Evolutionary conservation across 1,140 invertebrate species (phyloP).

Genomic region (Anoplophora glabripennis): DNA sequence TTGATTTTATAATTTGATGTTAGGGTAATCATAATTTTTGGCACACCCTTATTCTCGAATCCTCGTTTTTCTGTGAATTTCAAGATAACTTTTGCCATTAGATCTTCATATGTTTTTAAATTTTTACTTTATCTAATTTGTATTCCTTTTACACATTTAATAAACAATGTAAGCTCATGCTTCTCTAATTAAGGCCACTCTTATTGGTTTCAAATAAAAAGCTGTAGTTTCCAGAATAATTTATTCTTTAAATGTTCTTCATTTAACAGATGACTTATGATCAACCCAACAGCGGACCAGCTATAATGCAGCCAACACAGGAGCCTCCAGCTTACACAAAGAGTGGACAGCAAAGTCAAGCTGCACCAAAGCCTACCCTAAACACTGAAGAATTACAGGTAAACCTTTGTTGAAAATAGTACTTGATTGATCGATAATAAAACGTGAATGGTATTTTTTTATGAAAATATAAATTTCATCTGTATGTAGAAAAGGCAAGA

Average conservation of each 20-base stretch:
- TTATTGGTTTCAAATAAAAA: too few species aligned
- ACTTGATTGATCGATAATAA: background rate
- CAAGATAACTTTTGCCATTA: too few species aligned
- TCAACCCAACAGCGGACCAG: slow-evolving; percentile 55
- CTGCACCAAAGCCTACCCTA: slow-evolving; percentile 46
- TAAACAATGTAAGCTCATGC: too few species aligned
- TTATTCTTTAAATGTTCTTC: background rate
- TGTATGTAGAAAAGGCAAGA: slow-evolving; percentile 69
- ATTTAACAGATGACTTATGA: slow-evolving; percentile 15
- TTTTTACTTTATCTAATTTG: too few species aligned
- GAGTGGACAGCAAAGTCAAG: slow-evolving; percentile 58
- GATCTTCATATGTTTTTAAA: too few species aligned
- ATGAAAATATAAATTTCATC: background rate
- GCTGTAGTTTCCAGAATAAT: background rate
- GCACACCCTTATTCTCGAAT: too few species aligned
- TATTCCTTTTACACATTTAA: too few species aligned
- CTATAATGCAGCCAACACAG: slow-evolving; percentile 67
- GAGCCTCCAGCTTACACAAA: slow-evolving; percentile 57
- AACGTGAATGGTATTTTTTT: background rate
- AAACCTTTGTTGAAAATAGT: slow-evolving; percentile 13
- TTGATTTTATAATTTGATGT: too few species aligned
- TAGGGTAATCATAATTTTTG: too few species aligned
- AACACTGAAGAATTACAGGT: slow-evolving; percentile 71
- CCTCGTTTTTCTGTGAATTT: too few species aligned
- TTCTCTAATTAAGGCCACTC: too few species aligned